Base-by-base conservation (phyloP, 2,888 invertebrate species). In the Leptogaster cylindrica region DNA sequence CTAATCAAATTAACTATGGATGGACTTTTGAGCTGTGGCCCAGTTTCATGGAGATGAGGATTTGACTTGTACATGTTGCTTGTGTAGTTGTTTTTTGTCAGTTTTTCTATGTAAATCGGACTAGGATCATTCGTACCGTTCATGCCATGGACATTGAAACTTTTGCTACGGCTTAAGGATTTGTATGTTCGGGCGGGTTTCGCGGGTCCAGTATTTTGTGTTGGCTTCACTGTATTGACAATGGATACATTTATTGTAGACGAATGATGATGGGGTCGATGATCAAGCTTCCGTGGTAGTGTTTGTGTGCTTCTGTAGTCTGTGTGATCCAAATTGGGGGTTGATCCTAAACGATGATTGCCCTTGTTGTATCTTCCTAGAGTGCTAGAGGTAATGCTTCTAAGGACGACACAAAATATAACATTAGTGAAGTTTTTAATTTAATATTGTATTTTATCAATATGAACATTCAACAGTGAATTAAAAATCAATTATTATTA, bases 1-100 rank as follows among this genome's bases (percentile, higher is more conserved):
- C 90, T 92, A 70, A 93, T 90, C 72, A 92, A 90, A 67, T 92
- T 92, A 36, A 94, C 89, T 72, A 94, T 89, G 39, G 92, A 92
- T 0, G 93, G 93, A 77, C 92, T 93, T 78, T 93, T 92, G 6
- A 92, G 81, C 66, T 90, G 88, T 70, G 86, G 87, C 0, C 88
- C 79, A 6, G 86, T 87, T 75, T 89, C 89, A 75, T 88, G 88
- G 48, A 92, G 81, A 76, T 92, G 91, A 31, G 91, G 89, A 78
- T 89, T 91, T 2, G 91, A 91, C 77, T 90, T 90, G 80, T 90
- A 89, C 80, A 89, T 87, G 66, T 46, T 64, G 41, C 50, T 70
- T 69, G 84, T 83, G 71, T 78, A 78, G 68, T 77, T 78, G 70
- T 79, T 80, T 23, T 77, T 73, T 6, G 77, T 77, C 63, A 79